Base-by-base conservation (phyloP, 2,888 invertebrate genomes). In the Chrysina gloriosa region DNA sequence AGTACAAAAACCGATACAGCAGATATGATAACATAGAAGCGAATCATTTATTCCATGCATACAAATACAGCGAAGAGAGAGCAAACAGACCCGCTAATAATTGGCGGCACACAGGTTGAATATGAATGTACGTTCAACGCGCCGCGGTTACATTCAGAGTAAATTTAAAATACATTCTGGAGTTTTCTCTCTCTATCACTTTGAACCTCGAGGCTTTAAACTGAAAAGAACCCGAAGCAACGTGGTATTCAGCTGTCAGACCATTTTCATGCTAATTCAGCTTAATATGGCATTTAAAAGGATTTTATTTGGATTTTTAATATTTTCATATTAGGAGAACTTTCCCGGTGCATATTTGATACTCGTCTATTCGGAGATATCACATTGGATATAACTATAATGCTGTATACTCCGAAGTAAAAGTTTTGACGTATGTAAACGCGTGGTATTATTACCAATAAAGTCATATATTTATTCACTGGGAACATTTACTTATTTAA, bases 21-120 rank as follows among this genome's bases (percentile, higher is more conserved):
- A 66, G 67, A 69, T 69, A 71, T 71, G 72, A 73, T 72, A 73
- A 70, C 73, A 71, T 63, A 70, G 63, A 70, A 36, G 58, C 25
- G 78, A 80, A 81, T 81, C 80, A 81, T 81, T 81, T 82, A 81
- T 82, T 82, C 81, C 81, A 81, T 81, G 81, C 81, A 82, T 82
- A 82, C 81, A 82, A 82, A 82, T 82, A 80, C 79, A 79, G 79
- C 75, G 77, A 58, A 77, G 77, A 42, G 77, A 63, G 77, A 78
- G 80, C 80, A 80, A 80, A 81, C 81, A 81, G 78, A 81, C 80
- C 81, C 79, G 76, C 80, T 79, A 81, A 82, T 82, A 82, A 82
- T 82, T 82, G 82, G 81, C 81, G 70, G 74, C 73, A 72, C 69
- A 71, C 69, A 75, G 75, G 70, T 48, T 75, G 77, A 77, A 78